Conservation (phyloP, 2,888 invertebrate species). For the Oscheius onirici region DNA sequence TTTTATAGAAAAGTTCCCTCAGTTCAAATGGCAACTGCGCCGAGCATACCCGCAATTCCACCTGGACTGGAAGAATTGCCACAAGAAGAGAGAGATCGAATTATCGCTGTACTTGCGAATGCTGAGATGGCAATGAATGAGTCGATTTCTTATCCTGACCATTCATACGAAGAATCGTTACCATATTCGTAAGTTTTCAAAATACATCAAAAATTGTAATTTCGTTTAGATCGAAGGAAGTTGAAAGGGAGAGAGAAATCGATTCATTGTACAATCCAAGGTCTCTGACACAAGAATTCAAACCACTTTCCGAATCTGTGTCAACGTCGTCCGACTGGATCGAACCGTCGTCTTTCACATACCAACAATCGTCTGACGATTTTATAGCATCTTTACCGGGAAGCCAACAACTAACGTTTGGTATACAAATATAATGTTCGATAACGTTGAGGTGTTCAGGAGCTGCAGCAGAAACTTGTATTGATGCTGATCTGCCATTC, state of each 20-base stretch:
- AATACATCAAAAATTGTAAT: neutral
- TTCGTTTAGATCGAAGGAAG: neutral
- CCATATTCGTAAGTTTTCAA: neutral
- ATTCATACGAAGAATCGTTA: neutral
- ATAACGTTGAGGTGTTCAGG: neutral
- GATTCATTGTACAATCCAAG: too few species aligned
- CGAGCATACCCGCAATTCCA: slow-evolving; percentile 17
- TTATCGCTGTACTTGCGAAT: slow-evolving; percentile 78
- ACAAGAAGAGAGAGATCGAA: slow-evolving; percentile 77
- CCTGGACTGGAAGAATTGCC: slow-evolving; percentile 73
- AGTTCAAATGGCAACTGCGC: too few species aligned
- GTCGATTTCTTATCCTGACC: neutral
- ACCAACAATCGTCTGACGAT: neutral
- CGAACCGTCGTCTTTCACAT: neutral
- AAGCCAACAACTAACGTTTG: slow-evolving; percentile 2
- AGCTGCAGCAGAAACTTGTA: slow-evolving; percentile 3
- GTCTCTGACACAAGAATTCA: neutral
- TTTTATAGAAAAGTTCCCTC: neutral
- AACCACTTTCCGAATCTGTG: neutral
- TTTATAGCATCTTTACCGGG: neutral
- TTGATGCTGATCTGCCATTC: slow-evolving; percentile 11
- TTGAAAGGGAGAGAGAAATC: too few species aligned
- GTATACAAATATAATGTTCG: neutral
- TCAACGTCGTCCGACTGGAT: slow-evolving; percentile 1
- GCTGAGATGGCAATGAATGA: slow-evolving; percentile 73